Evolutionary conservation across 2,113 vertebrate genomes (phyloP).

Genomic region (Leuciscus idus): DNA sequence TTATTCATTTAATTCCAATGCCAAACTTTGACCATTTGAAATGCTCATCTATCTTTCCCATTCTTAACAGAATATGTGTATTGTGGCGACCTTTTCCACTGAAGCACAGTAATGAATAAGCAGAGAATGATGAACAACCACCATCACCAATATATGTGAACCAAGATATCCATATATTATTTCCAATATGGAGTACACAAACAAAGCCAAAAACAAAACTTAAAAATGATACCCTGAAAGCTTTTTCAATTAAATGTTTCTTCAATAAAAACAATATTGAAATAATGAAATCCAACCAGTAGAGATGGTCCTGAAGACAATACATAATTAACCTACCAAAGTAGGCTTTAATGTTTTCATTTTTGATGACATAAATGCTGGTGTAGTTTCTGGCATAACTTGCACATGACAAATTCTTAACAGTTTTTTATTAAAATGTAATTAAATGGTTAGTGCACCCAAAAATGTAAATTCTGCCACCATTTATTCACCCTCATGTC

Average conservation of each 20-base stretch:
- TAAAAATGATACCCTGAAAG: neutral
- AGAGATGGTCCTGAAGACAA: neutral
- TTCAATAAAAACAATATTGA: too few relatives aligned
- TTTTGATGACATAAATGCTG: neutral
- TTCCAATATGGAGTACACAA: constrained; percentile 7
- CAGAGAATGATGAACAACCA: neutral
- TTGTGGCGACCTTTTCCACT: neutral
- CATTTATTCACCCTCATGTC: neutral
- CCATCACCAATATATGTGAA: neutral
- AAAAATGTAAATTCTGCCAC: neutral
- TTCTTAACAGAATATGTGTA: neutral
- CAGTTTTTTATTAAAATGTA: neutral
- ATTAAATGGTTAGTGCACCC: neutral
- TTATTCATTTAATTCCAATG: neutral
- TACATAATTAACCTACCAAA: neutral
- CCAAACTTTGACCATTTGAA: neutral
- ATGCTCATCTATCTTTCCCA: neutral
- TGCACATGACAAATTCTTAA: neutral
- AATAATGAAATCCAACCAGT: neutral
- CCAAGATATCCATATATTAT: neutral
- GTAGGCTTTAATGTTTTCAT: neutral
- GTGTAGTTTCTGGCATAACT: neutral
- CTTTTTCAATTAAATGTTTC: neutral
- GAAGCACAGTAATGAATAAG: too few relatives aligned
- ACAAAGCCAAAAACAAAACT: neutral